A percentile compares a stretch with the other conserved stretches of the same genome.
Evolutionary conservation across 2,888 invertebrate genomes (phyloP).

Genomic region (Acrobasis consociella): DNA sequence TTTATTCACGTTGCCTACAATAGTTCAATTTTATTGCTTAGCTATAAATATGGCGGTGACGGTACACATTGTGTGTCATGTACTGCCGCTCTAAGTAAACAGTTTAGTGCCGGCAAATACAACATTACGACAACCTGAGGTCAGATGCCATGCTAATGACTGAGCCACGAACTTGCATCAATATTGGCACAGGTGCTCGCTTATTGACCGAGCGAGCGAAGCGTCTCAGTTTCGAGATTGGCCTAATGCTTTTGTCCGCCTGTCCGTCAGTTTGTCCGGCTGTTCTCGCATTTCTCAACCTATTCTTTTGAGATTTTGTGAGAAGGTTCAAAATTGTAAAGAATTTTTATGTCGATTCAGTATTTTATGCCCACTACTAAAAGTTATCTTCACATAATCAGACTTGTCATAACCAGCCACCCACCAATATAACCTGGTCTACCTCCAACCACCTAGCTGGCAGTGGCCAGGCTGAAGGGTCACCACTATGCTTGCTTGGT

Average conservation of each 20-base stretch:
- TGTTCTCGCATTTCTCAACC: too few species aligned
- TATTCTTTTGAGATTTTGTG: too few species aligned
- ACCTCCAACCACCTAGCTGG: not conserved
- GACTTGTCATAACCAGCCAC: not conserved
- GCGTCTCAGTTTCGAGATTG: too few species aligned
- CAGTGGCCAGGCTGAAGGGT: not conserved
- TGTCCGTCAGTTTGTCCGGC: too few species aligned
- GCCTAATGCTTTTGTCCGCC: too few species aligned
- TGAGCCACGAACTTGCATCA: not conserved
- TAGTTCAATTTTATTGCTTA: not conserved
- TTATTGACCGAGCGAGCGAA: too few species aligned
- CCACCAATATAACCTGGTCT: not conserved
- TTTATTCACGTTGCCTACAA: not conserved
- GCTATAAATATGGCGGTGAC: not conserved
- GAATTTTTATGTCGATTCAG: too few species aligned
- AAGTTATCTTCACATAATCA: not conserved
- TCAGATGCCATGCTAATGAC: conserved; percentile 4
- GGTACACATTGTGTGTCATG: conserved; percentile 1
- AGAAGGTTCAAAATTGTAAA: too few species aligned
- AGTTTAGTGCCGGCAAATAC: not conserved
- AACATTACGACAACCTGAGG: not conserved
- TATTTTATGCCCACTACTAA: too few species aligned
- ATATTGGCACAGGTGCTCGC: not conserved
- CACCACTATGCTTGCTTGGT: not conserved
- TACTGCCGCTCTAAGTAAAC: not conserved